These are phyloP conservation scores for Myrmophylax atrothorax DNA, from an alignment of 2,113 vertebrate genomes.

Conservation along the genomic window DNA sequence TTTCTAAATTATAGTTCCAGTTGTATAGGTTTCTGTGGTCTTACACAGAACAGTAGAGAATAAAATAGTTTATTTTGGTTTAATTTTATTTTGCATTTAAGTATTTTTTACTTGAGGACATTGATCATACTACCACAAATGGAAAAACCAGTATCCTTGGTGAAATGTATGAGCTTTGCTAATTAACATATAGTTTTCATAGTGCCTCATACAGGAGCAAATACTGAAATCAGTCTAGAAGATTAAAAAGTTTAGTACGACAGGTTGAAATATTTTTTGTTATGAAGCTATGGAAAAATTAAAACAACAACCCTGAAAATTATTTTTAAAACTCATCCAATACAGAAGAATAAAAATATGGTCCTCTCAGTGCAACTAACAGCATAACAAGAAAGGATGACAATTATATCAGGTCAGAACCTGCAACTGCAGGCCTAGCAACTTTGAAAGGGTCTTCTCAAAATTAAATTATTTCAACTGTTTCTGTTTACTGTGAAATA, in stretches of 20 bases:
- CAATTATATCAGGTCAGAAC: background rate
- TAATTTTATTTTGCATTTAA: background rate
- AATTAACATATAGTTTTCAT: background rate
- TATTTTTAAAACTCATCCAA: background rate
- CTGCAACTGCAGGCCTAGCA: background rate
- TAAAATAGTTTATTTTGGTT: background rate
- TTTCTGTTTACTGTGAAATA: background rate
- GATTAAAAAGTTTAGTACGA: background rate
- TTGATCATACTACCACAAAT: background rate
- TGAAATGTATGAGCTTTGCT: background rate
- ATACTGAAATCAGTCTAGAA: background rate
- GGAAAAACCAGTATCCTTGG: background rate
- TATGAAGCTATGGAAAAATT: background rate
- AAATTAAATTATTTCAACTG: background rate
- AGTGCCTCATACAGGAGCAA: background rate
- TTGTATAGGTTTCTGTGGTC: background rate
- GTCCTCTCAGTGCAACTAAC: background rate
- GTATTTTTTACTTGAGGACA: background rate
- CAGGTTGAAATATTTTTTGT: background rate
- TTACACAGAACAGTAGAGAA: background rate
- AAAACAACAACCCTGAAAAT: background rate
- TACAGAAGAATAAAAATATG: background rate
- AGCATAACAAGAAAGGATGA: background rate
- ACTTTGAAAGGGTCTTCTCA: background rate
- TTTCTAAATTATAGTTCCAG: background rate